Conservation (phyloP, 2,113 vertebrate species). For the Pycnonotus jocosus region DNA sequence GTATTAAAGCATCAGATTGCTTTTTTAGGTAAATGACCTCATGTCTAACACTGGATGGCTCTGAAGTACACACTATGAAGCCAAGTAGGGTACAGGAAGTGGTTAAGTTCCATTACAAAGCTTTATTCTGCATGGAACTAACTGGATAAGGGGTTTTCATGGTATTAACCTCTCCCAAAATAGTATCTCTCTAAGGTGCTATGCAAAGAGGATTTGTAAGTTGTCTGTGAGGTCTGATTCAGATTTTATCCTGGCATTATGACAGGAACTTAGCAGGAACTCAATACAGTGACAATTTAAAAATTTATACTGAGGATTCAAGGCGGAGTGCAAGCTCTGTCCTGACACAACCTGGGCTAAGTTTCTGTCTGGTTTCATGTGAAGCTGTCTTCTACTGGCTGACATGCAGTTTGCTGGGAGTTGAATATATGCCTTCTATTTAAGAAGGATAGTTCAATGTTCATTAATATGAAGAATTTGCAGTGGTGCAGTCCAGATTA, state of each 20-base stretch:
- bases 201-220: constrained; percentile 13
- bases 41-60: constrained; percentile 42
- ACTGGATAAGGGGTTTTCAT: not conserved
- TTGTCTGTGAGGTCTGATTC: not conserved
- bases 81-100: not conserved
- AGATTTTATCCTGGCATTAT: not conserved
- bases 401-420: not conserved
- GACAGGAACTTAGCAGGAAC: not conserved
- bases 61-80: not conserved
- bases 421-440: not conserved
- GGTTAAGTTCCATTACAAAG: not conserved
- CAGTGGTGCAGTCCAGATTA: not conserved
- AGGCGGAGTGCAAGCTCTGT: not conserved
- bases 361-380: not conserved
- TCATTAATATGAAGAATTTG: not conserved
- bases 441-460: not conserved
- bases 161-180: constrained; percentile 23
- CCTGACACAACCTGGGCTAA: not conserved
- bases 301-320: not conserved
- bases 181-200: not conserved
- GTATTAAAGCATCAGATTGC: not conserved
- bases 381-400: not conserved
- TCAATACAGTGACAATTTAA: not conserved
- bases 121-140: not conserved
- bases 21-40: not conserved